Base-by-base conservation (phyloP, 2,888 invertebrate species). In the Ornithoptera priamus region DNA sequence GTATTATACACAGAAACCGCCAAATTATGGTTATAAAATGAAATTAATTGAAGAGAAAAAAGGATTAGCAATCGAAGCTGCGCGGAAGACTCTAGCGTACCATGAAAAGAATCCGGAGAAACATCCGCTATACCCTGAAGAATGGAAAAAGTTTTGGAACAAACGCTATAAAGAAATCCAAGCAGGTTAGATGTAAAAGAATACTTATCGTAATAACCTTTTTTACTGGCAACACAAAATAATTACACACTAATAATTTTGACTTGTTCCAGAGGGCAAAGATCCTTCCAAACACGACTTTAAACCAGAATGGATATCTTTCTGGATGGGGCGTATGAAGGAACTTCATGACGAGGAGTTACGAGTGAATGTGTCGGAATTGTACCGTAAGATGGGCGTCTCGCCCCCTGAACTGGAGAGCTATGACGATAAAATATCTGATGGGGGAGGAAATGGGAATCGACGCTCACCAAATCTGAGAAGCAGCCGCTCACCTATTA, bases 71-170 rank as follows among this genome's bases (percentile, higher is more conserved):
- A 93, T 94, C 75, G 94, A 93, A 53, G 92, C 94, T 17, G 90
- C 96, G 65, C 94, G 94, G 67, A 94, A 95, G 73, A 92, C 94
- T 0, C 89, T 96, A 8, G 95, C 95, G 68, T 95, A 95, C 72
- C 96, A 96, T 81, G 96, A 97, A 81, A 96, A 96, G 80, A 96
- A 96, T 80, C 97, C 97, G 0, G 97, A 97, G 81, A 97, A 97
- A 75, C 97, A 97, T 87, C 97, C 97, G 0, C 93, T 96, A 4
- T 97, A 97, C 83, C 96, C 96, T 0, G 96, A 97, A 62, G 97
- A 97, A 82, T 97, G 97, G 97, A 97, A 97, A 81, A 95, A 95
- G 81, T 97, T 97, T 84, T 97, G 97, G 97, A 97, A 97, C 83
- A 93, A 94, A 15, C 94, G 97, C 1, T 97, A 96, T 82, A 96